Base-by-base conservation (phyloP, 2,113 vertebrate genomes). In the Lepisosteus oculatus region DNA sequence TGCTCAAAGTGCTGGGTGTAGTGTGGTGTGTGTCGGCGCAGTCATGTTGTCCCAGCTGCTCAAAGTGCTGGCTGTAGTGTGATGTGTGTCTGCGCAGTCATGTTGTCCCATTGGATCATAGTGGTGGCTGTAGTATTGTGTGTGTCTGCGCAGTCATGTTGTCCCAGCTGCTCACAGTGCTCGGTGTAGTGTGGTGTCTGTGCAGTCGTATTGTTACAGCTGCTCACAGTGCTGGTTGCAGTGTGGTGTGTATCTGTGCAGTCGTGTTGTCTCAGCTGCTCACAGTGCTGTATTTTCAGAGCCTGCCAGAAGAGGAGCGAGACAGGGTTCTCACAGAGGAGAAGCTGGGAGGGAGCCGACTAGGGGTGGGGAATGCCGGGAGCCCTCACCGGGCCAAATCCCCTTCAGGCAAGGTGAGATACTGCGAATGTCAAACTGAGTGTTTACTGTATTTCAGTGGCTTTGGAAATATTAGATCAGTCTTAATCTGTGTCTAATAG, bases 271-370 rank as follows among this genome's bases (percentile, higher is more conserved):
- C 41, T 51, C 41, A 62, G 17, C 61, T 17, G 9, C 8, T 43
- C 45, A 55, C 6, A 29, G 63, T 15, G n/a, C 62, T 55, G n/a
- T 54, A 43, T 42, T 6, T 64, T 3, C 71, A 93, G 91, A 93
- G 88, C 67, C 86, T 93, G 2, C 91, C 91, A 0, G 91, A 89
- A 0, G 90, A 92, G 68, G 91, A 93, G 41, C 77, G 90, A 55
- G 89, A 91, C n/a, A 74, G 91, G 0, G 87, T 93, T 8, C 64
- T 90, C 71, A 79, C 76, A 0, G 91, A 93, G 81, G 91, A 93
- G 67, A 93, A 92, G 74, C 78, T 90, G 51, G 87, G 88, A 0
- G 89, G 90, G 3, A 17, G 74, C 51, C 87, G 55, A 68, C 6
- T 85, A 17, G 65, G 51, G 54, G 3, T 72, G n/a, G 81, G 71